Base-by-base conservation (phyloP, 2,888 invertebrate genomes). In the Charanyca ferruginea region DNA sequence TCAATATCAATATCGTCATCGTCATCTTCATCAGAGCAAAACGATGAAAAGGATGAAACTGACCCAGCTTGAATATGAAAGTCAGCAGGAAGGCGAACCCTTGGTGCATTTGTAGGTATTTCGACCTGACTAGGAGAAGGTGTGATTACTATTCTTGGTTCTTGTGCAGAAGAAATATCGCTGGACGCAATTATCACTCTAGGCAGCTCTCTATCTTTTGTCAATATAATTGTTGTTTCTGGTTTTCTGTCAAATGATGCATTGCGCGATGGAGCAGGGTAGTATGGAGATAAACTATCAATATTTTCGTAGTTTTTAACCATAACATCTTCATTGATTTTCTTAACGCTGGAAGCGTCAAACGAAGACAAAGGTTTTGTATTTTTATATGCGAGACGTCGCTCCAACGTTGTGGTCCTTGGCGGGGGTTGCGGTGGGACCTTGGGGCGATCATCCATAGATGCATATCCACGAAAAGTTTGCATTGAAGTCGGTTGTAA, bases 351-450 rank as follows among this genome's bases (percentile, higher is more conserved):
- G 4, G 89, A 82, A 23, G 88, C 75, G 35, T 91, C 91, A 72
- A 95, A 95, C 0, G 94, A 94, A 28, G 94, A 93, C 48, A 94
- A 75, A 2, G 90, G 90, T 73, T 94, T 95, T 0, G 92, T 86
- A 75, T 92, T 92, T 85, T 91, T 91, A 64, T 93, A 95, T 4
- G 93, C 93, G 25, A 94, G 90, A 69, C 96, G 96, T 47, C 97
- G 93, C 25, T 97, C 97, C 57, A 97, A 92, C 5, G 97, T 97
- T 38, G 97, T 97, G 4, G 97, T 97, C 84, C 98, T 94, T 0
- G 98, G 98, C 0, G 98, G 98, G 3, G 98, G 98, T 68, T 96
- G 95, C 0, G 98, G 97, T 0, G 97, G 97, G 64, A 96, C 90
- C 88, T 92, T 96, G 1, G 89, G 84, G 13, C 89, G 91, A 64